A percentile compares a stretch with the other conserved stretches of the same genome.
phyloP scores from a whole-genome alignment of 1,140 invertebrate species.

The Tachypleus tridentatus region DNA sequence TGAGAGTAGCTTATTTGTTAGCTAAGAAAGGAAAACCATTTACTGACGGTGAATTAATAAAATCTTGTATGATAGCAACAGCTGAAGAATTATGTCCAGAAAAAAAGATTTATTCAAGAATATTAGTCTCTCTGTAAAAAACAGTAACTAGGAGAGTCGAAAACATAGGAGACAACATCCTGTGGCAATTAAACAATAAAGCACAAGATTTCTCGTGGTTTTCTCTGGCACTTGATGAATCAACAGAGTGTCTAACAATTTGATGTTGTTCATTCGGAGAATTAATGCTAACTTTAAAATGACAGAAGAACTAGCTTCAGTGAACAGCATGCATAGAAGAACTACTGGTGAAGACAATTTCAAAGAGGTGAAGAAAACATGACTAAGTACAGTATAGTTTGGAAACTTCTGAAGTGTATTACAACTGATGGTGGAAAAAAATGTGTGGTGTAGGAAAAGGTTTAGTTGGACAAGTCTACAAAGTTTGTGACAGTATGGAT shows the following conservation, averaged over 20 bases:
- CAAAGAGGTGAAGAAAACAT: constrained; percentile 19
- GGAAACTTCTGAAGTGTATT: constrained; percentile 23
- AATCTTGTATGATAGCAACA: constrained; percentile 29
- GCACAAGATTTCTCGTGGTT: constrained; percentile 1
- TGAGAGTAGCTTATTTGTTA: constrained; percentile 16
- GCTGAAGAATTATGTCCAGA: constrained; percentile 29
- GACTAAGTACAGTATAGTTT: constrained; percentile 18
- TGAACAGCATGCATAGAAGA: background rate
- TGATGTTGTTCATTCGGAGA: constrained; percentile 15
- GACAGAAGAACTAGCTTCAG: constrained; percentile 12
- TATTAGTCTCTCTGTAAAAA: constrained; percentile 15
- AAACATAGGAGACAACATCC: constrained; percentile 5
- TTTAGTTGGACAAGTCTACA: constrained; percentile 20
- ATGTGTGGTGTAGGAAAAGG: constrained; percentile 27
- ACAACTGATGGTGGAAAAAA: constrained; percentile 29
- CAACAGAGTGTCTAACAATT: constrained; percentile 12
- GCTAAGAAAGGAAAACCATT: constrained; percentile 30
- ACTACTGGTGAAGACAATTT: constrained; percentile 27
- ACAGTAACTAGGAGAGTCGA: constrained; percentile 5
- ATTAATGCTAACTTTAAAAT: constrained; percentile 14
- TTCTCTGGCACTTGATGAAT: constrained; percentile 18
- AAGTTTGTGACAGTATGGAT: constrained; percentile 4
- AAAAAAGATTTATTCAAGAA: constrained; percentile 21
- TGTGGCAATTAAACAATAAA: constrained; percentile 6
- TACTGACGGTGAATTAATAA: constrained; percentile 29